These are phyloP conservation scores for Drosophila fungiperda DNA, from an alignment of 2,888 invertebrate species.

Conservation along the genomic window DNA sequence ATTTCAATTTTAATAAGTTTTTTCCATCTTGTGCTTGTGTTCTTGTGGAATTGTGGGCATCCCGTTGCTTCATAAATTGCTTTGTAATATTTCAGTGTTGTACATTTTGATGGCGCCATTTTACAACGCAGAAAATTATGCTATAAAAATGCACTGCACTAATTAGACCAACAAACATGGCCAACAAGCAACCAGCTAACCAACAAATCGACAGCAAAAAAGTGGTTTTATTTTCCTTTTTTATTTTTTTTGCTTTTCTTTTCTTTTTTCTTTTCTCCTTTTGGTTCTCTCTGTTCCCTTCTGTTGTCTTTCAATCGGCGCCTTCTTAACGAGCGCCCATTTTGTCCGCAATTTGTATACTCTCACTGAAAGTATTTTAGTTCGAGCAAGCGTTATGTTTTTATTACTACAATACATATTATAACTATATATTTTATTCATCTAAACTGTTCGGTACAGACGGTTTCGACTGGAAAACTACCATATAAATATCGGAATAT, in stretches of 20 bases:
- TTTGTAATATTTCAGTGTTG: slow-evolving; percentile 75
- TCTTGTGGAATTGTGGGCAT: slow-evolving; percentile 22
- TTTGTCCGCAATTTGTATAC: slow-evolving; percentile 27
- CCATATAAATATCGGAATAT: too few relatives aligned
- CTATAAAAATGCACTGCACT: slow-evolving; percentile 78
- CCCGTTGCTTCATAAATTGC: slow-evolving; percentile 71
- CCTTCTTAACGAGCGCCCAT: slow-evolving; percentile 39
- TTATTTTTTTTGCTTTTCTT: background rate
- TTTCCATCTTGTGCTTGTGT: slow-evolving; percentile 9
- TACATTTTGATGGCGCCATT: slow-evolving; percentile 67
- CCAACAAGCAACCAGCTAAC: slow-evolving; percentile 36
- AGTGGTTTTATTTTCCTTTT: slow-evolving; percentile 45
- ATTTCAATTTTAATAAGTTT: slow-evolving; percentile 14
- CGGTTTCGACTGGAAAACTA: too few relatives aligned
- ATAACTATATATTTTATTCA: background rate
- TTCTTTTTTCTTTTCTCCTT: background rate
- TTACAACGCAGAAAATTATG: slow-evolving; percentile 77
- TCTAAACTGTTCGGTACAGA: too few relatives aligned
- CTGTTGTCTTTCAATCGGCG: slow-evolving; percentile 34
- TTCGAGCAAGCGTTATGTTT: background rate
- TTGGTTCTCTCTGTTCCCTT: background rate
- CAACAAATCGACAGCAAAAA: slow-evolving; percentile 34
- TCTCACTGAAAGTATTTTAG: slow-evolving; percentile 1
- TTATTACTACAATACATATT: background rate
- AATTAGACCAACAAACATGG: slow-evolving; percentile 76